These are phyloP conservation scores for Florisuga fusca DNA, from an alignment of 2,797 vertebrate genomes.

Conservation along the genomic window DNA sequence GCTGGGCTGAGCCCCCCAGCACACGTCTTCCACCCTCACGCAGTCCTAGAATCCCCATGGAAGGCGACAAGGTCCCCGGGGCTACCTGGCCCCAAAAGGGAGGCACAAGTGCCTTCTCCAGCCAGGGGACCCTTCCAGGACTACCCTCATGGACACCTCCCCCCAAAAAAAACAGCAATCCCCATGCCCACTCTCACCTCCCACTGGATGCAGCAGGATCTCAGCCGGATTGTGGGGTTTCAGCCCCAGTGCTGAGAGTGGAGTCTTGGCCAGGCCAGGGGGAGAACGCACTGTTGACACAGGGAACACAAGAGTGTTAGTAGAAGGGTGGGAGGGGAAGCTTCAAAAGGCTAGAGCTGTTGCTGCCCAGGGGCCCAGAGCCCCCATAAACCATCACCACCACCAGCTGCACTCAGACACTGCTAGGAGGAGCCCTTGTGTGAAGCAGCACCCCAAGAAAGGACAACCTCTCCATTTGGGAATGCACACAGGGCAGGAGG, in stretches of 20 bases:
- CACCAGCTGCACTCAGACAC: not conserved
- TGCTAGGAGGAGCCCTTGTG: not conserved
- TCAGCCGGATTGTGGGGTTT: constrained; percentile 97
- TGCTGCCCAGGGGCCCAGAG: not conserved
- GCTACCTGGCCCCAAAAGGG: not conserved
- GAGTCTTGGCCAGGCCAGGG: constrained; percentile 95
- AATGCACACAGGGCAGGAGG: accelerated
- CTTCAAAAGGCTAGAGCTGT: not conserved
- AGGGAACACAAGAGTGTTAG: not conserved
- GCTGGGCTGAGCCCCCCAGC: not conserved
- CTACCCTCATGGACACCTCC: accelerated
- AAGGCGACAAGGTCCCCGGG: not conserved
- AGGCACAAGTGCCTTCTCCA: not conserved
- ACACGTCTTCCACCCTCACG: not conserved
- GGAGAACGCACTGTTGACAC: constrained; percentile 88
- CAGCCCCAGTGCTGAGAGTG: constrained; percentile 92
- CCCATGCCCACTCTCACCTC: constrained; percentile 78
- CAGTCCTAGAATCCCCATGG: not conserved
- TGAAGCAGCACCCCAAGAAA: not conserved
- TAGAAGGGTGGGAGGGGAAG: not conserved
- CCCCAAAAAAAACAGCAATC: not conserved
- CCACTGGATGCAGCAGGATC: constrained; percentile 89
- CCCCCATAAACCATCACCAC: not conserved
- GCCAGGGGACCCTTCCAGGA: not conserved
- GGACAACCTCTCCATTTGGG: not conserved